Conservation (phyloP, 30 jellyfish, hydroid and myxozoan genomes). For the Chrysaora quinquecirrha region DNA sequence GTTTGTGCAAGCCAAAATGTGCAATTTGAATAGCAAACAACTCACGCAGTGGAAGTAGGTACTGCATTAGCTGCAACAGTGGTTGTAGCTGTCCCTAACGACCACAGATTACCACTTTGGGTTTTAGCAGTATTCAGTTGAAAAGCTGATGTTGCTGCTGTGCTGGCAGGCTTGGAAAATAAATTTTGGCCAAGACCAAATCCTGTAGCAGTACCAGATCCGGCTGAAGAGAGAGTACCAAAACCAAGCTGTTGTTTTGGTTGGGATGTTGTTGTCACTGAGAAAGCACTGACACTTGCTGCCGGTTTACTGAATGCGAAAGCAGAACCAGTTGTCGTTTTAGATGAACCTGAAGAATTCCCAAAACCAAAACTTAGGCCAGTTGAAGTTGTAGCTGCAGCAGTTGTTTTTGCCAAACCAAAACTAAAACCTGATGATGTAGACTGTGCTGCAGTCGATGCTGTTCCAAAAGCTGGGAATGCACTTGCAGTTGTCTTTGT, state of each 20-base stretch:
- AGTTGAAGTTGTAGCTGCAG: not conserved
- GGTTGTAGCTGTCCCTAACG: constrained; percentile 21
- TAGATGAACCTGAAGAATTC: not conserved
- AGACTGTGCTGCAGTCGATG: constrained; percentile 28
- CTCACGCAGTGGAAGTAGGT: constrained; percentile 7
- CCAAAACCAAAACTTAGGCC: not conserved
- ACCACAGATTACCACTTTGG: constrained; percentile 28
- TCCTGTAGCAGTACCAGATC: constrained; percentile 23
- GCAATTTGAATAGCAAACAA: too few species aligned
- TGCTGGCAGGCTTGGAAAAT: constrained; percentile 47
- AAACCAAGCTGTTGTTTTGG: constrained; percentile 41
- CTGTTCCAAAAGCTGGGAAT: constrained; percentile 56
- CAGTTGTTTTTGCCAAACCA: constrained; percentile 38
- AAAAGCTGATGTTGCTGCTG: constrained; percentile 65
- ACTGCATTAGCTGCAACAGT: constrained; percentile 19
- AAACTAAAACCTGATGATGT: constrained; percentile 38
- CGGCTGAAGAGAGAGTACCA: constrained; percentile 27
- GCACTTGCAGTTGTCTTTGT: constrained; percentile 21
- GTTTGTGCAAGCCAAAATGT: too few species aligned
- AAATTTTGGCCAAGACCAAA: constrained; percentile 64
- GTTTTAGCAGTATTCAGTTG: constrained; percentile 45
- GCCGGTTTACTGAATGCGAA: constrained; percentile 49
- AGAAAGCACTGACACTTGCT: constrained; percentile 59
- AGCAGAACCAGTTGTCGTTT: constrained; percentile 2
- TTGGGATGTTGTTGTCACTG: constrained; percentile 26